Percentiles rank a stretch among this genome's conserved stretches.
phyloP scores from a whole-genome alignment of 2,888 invertebrate species.

The Thecophora atra region DNA sequence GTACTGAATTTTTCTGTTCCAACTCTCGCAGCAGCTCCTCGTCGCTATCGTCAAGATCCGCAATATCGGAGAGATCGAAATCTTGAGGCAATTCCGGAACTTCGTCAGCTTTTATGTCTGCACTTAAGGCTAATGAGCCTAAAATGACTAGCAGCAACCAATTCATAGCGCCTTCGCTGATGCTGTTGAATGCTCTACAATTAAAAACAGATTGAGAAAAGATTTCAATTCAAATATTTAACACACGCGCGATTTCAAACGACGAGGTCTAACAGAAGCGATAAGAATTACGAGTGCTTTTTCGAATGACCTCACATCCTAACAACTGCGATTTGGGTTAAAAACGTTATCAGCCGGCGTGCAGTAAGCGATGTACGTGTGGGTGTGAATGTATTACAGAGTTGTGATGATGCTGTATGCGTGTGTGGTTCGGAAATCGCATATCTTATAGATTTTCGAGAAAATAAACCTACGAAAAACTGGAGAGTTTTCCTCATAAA shows the following conservation, averaged over 20 bases:
- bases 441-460: no score
- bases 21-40: constrained; percentile 58
- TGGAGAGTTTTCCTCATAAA: not conserved
- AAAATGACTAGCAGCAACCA: constrained; percentile 54
- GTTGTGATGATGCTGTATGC: no score
- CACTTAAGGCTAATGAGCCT: constrained; percentile 52
- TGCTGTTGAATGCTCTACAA: constrained; percentile 32
- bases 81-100: constrained; percentile 41
- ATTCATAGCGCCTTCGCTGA: constrained; percentile 42
- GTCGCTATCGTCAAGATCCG: constrained; percentile 57
- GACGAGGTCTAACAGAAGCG: not conserved
- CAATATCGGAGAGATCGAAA: constrained; percentile 49
- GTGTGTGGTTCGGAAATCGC: no score
- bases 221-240: constrained; percentile 7
- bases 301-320: constrained; percentile 27
- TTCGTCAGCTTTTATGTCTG: constrained; percentile 50
- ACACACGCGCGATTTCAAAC: not conserved
- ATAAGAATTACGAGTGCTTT: constrained; percentile 15
- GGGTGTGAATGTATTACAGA: no score
- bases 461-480: no score
- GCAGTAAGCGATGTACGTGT: not conserved
- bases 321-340: constrained; percentile 19
- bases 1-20: constrained; percentile 60
- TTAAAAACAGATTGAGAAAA: constrained; percentile 14
- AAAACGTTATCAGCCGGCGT: constrained; percentile 33